Evolutionary conservation across 2,113 vertebrate genomes (phyloP).

Genomic region (Toxostoma redivivum): DNA sequence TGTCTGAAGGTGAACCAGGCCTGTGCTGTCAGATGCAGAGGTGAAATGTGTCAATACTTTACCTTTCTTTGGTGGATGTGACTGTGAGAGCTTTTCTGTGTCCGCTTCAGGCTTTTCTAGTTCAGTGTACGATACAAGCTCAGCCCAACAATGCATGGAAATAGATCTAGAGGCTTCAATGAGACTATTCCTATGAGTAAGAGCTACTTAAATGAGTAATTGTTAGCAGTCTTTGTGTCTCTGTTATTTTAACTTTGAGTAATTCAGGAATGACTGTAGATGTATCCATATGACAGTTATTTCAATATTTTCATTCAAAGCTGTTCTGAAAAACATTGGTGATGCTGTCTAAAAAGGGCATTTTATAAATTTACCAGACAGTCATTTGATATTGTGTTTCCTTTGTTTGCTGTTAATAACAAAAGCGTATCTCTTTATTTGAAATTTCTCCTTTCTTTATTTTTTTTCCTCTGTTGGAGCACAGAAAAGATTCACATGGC

Average conservation of each 20-base stretch:
- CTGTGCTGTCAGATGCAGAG: background rate
- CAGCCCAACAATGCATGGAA: background rate
- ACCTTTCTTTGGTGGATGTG: background rate
- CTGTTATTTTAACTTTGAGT: constrained; percentile 54
- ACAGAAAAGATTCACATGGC: background rate
- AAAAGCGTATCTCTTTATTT: background rate
- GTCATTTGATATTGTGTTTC: background rate
- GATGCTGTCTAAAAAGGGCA: constrained; percentile 6
- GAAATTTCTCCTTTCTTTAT: background rate
- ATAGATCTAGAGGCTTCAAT: background rate
- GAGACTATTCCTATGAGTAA: constrained; percentile 24
- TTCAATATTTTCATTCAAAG: constrained; percentile 34
- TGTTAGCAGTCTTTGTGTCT: background rate
- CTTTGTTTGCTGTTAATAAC: constrained; percentile 40
- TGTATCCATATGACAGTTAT: background rate
- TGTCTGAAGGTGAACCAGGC: accelerated
- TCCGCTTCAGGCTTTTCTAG: background rate
- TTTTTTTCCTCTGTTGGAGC: background rate
- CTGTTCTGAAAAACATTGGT: background rate
- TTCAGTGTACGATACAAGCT: accelerated
- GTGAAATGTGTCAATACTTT: background rate
- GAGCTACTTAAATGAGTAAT: constrained; percentile 17
- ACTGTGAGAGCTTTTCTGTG: background rate
- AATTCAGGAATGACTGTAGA: constrained; percentile 52
- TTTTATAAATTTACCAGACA: background rate